Evolutionary conservation across 2,113 vertebrate species (phyloP).

Genomic region (Garra rufa): DNA sequence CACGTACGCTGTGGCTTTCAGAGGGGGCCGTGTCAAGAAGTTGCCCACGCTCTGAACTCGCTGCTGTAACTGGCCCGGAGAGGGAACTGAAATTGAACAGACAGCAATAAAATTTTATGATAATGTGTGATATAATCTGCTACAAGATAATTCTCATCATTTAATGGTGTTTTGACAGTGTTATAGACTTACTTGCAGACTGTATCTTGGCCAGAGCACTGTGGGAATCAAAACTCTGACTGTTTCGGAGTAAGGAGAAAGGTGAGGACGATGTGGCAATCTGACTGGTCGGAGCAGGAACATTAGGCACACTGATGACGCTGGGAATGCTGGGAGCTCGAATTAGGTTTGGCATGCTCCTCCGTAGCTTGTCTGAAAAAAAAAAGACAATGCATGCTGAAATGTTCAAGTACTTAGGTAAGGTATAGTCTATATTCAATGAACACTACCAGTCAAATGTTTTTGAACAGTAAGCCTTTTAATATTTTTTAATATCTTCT

Average conservation of each 20-base stretch:
- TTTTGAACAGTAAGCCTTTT: no score
- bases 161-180: background rate
- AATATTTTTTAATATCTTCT: no score
- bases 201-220: slow-evolving; percentile 89
- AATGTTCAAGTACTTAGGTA: background rate
- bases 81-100: slow-evolving; percentile 80
- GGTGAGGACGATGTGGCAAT: slow-evolving; percentile 77
- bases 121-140: background rate
- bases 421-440: background rate
- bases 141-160: background rate
- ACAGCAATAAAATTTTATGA: background rate
- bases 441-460: no score
- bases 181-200: slow-evolving; percentile 85
- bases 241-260: slow-evolving; percentile 86
- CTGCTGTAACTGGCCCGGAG: slow-evolving; percentile 90
- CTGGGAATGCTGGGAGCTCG: slow-evolving; percentile 90
- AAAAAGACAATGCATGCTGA: background rate
- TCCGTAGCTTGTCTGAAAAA: slow-evolving; percentile 88
- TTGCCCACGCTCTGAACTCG: slow-evolving; percentile 91
- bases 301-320: slow-evolving; percentile 85
- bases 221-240: slow-evolving; percentile 96
- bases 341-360: slow-evolving; percentile 96
- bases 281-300: slow-evolving; percentile 72
- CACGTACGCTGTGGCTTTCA: slow-evolving; percentile 96
- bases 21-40: slow-evolving; percentile 85